phyloP scores from a whole-genome alignment of 2,888 invertebrate species.

The Pecten maximus region DNA sequence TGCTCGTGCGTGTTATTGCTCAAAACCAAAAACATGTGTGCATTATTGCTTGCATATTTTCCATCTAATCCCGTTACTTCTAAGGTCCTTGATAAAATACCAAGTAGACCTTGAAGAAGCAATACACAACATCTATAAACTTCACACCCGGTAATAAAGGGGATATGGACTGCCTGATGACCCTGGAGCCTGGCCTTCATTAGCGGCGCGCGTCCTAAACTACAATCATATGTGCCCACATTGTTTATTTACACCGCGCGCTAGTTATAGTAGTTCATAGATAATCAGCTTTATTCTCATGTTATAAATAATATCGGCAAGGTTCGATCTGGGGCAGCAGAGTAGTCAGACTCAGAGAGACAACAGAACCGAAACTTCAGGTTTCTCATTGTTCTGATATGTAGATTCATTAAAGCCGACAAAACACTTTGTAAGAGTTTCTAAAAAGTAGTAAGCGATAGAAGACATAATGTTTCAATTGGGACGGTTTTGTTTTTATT shows the following conservation, averaged over 20 bases:
- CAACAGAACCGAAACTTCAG: no score
- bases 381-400: no score
- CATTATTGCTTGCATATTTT: conserved; percentile 9
- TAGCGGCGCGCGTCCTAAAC: neutral
- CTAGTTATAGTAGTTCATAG: neutral
- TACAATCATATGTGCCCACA: neutral
- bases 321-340: neutral
- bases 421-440: no score
- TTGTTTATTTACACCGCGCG: conserved; percentile 16
- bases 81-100: conserved; percentile 35
- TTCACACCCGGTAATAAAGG: conserved; percentile 35
- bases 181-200: neutral
- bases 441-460: no score
- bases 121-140: conserved; percentile 30
- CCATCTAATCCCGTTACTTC: conserved; percentile 22
- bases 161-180: neutral
- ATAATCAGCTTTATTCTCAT: neutral
- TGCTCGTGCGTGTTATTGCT: conserved; percentile 22
- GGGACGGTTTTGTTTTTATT: no score
- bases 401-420: no score
- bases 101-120: conserved; percentile 20
- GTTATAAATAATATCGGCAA: neutral
- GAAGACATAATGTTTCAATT: no score
- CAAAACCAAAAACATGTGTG: neutral
- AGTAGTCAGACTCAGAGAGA: neutral